Evolutionary conservation across 2,797 vertebrate genomes (phyloP), one percentile per base, ranked within the genome.

Genomic region (Semaprochilodus insignis): DNA sequence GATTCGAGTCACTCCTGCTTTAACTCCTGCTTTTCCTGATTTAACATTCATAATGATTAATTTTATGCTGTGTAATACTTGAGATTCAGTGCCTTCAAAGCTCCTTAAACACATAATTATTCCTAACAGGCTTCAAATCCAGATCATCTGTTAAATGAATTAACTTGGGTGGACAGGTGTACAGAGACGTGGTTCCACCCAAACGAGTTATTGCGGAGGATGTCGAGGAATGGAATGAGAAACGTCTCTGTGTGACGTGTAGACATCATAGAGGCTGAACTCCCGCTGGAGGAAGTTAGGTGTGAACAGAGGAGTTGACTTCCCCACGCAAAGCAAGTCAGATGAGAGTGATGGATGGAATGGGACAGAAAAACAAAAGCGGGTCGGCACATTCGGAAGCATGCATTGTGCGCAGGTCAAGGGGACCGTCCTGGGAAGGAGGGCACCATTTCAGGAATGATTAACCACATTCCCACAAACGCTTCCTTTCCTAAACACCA

Each of bases 401-500:
- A 85, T 27, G 85, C 86, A 92, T 93, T 94, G 92, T 94, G 92
- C 87, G 59, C 11, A 86, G 93, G 93, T 94, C 90, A 81, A 81
- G 88, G 55, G 87, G 91, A 91, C 91, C 91, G 87, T 86, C 90
- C 89, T 88, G 90, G 54, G 87, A 87, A 93, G 89, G 90, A 92
- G 91, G 86, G 86, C 89, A 91, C 88, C 62, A 6, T 88, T 94
- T 92, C 90, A 88, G 73, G 74, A 85, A 93, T 92, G 91, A 95
- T 94, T 92, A 92, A 89, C 87, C 82, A 91, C 92, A 91, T 87
- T 87, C 88, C 87, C 86, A 89, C 91, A 91, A 91, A 92, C 89
- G 91, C 90, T 93, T 94, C 92, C 94, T 91, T 94, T 92, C 87
- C 89, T 92, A 94, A 94, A 93, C 92, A 86, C 80, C 82, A 36